A percentile compares a stretch with the other conserved stretches of the same genome.
Evolutionary conservation across 2,113 vertebrate species (phyloP).

Genomic region (Manacus vitellinus): DNA sequence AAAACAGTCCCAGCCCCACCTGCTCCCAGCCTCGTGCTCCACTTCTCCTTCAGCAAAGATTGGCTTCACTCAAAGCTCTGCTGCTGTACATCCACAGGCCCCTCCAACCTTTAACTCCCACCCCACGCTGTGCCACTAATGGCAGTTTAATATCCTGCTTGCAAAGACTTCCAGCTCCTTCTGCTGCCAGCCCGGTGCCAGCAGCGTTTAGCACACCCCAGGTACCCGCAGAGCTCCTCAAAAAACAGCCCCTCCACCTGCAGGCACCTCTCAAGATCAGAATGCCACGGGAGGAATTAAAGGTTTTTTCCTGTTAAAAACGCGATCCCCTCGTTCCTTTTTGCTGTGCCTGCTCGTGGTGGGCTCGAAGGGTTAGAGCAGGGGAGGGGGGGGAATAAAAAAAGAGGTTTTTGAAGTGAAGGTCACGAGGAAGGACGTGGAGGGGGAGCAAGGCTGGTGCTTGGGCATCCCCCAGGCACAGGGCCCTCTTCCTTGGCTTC

Average conservation of each 20-base stretch:
- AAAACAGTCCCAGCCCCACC: not conserved
- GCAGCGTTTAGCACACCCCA: not conserved
- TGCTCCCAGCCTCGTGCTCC: not conserved
- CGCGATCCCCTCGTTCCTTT: not conserved
- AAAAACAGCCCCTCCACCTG: not conserved
- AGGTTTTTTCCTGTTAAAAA: not conserved
- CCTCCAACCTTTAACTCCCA: not conserved
- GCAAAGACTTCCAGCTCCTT: not conserved
- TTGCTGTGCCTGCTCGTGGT: not conserved
- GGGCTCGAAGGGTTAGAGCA: not conserved
- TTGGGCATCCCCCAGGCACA: not conserved
- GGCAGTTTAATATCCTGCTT: slow-evolving; percentile 18
- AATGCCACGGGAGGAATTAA: not conserved
- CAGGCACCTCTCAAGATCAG: not conserved
- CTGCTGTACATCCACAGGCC: not conserved
- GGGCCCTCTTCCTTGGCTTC: not conserved
- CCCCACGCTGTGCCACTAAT: slow-evolving; percentile 13
- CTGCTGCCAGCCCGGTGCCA: not conserved
- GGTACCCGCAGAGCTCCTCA: not conserved
- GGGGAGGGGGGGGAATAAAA: fast-evolving
- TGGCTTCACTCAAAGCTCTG: not conserved
- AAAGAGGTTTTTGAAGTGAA: not conserved
- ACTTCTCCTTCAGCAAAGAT: not conserved
- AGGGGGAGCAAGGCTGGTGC: not conserved
- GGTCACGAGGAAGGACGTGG: not conserved